Evolutionary conservation across 2,797 vertebrate genomes (phyloP).

Genomic region (Borostomias antarcticus): DNA sequence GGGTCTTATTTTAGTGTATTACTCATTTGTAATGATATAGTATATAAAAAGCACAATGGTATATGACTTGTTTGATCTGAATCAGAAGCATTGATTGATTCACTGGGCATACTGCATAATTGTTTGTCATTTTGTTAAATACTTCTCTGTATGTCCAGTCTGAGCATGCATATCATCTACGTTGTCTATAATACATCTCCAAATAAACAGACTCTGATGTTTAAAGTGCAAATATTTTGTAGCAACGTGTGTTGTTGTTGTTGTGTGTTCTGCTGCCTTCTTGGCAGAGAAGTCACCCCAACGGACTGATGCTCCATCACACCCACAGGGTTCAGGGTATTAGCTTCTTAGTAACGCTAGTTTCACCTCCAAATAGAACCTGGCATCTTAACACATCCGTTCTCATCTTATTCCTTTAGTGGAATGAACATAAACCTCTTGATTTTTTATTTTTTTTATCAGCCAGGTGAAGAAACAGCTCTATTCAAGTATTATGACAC

Average conservation of each 20-base stretch:
- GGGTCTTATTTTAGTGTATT: neutral
- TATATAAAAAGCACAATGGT: neutral
- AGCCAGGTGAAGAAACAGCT: neutral
- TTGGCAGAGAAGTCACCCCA: too few relatives aligned
- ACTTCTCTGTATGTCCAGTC: too few relatives aligned
- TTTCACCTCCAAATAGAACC: too few relatives aligned
- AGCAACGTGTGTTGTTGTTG: neutral
- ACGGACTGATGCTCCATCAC: too few relatives aligned
- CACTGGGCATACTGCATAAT: neutral
- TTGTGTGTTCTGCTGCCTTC: too few relatives aligned
- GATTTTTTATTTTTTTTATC: neutral
- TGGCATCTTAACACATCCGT: too few relatives aligned
- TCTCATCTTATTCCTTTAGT: neutral
- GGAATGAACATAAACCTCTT: neutral
- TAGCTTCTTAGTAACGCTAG: too few relatives aligned
- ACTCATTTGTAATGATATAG: neutral
- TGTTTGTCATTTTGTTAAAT: neutral
- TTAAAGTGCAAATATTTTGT: neutral
- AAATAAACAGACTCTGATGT: conserved; percentile 48
- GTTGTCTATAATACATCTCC: conserved; percentile 25
- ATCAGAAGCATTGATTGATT: neutral
- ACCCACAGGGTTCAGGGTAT: too few relatives aligned
- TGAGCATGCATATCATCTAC: conserved; percentile 33
- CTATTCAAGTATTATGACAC: too few relatives aligned
- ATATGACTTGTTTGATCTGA: neutral